phyloP scores from a whole-genome alignment of 1,140 invertebrate genomes.

The Halyomorpha halys region DNA sequence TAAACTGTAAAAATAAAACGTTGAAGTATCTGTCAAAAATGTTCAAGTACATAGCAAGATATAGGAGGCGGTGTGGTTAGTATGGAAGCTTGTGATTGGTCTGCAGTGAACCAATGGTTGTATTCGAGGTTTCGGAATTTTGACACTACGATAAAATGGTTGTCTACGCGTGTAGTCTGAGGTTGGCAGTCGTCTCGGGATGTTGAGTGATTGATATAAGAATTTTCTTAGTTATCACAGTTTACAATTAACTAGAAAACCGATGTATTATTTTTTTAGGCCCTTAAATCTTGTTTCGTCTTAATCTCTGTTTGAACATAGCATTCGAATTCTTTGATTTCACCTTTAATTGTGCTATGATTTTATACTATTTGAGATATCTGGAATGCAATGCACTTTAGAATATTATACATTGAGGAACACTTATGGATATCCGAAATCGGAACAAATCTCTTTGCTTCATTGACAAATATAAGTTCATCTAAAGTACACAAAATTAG shows the following conservation, averaged over 20 bases:
- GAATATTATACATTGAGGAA: background rate
- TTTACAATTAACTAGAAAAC: too few species aligned
- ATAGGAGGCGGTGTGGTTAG: background rate
- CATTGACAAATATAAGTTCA: background rate
- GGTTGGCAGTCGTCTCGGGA: background rate
- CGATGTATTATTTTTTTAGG: too few species aligned
- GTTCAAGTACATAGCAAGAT: background rate
- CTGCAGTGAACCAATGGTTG: background rate
- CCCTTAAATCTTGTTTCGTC: too few species aligned
- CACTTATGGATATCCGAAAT: background rate
- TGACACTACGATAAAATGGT: conserved; percentile 14
- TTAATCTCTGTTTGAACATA: too few species aligned
- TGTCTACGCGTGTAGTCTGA: conserved; percentile 14
- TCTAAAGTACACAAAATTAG: background rate
- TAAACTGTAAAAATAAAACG: too few species aligned
- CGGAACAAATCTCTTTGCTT: background rate
- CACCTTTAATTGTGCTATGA: too few species aligned
- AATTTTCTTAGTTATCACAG: too few species aligned
- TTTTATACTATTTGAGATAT: too few species aligned
- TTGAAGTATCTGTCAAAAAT: background rate
- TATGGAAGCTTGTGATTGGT: background rate
- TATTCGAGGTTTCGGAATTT: conserved; percentile 4
- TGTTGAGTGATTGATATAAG: too few species aligned
- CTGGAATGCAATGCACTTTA: too few species aligned
- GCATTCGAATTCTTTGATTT: too few species aligned